These are phyloP conservation scores for Melanophora roralis DNA, from an alignment of 2,888 invertebrate species.

Conservation along the genomic window DNA sequence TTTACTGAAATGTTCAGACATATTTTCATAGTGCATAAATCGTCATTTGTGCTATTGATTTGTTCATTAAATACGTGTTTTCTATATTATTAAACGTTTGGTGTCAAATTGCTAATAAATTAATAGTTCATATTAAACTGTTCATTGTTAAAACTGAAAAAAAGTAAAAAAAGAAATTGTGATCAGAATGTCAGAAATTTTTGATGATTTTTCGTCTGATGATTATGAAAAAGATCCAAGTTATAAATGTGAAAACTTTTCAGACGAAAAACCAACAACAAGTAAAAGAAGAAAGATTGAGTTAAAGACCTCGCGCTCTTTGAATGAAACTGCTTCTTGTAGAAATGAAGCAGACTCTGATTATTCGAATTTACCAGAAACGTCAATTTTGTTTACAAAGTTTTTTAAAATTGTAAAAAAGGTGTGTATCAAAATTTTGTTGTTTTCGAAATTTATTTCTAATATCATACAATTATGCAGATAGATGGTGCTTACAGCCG, in stretches of 20 bases:
- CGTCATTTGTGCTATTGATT: too few species aligned
- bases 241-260: conserved; percentile 8
- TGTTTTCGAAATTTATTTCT: conserved; percentile 1
- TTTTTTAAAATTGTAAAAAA: background rate
- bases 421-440: background rate
- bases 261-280: conserved; percentile 17
- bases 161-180: background rate
- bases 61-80: background rate
- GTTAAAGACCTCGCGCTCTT: conserved; percentile 8
- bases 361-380: background rate
- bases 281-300: conserved; percentile 18
- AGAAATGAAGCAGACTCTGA: conserved; percentile 13
- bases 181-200: conserved; percentile 3
- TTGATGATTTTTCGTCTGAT: conserved; percentile 14
- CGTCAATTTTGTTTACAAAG: background rate
- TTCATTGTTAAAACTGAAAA: conserved; percentile 3
- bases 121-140: background rate
- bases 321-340: background rate
- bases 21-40: background rate
- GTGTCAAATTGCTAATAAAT: background rate
- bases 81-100: background rate
- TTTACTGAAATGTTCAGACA: background rate
- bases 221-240: conserved; percentile 18
- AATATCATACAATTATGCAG: background rate
- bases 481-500: background rate